A percentile compares a stretch with the other conserved stretches of the same genome.
Evolutionary conservation across 2,113 vertebrate species (phyloP).

Genomic region (Nyctereutes procyonoides): DNA sequence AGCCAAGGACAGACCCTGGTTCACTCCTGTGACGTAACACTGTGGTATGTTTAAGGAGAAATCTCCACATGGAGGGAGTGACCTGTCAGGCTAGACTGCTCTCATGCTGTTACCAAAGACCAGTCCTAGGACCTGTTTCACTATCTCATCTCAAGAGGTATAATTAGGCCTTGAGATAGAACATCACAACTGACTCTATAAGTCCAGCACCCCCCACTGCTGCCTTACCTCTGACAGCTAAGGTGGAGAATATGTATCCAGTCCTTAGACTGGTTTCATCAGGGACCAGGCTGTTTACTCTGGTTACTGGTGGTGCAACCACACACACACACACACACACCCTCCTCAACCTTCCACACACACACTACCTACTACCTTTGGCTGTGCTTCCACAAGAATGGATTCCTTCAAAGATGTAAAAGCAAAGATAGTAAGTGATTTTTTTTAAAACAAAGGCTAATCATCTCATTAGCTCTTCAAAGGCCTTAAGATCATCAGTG

Average conservation of each 20-base stretch:
- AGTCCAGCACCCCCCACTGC: accelerated
- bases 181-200: not conserved
- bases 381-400: not conserved
- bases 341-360: not conserved
- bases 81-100: not conserved
- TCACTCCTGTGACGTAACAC: not conserved
- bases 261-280: not conserved
- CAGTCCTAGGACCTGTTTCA: not conserved
- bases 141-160: not conserved
- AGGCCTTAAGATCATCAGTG: not conserved
- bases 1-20: not conserved
- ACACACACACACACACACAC: not conserved
- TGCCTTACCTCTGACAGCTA: not conserved
- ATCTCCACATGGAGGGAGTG: not conserved
- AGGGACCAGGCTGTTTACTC: not conserved
- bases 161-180: not conserved
- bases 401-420: not conserved
- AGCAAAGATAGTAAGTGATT: not conserved
- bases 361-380: not conserved
- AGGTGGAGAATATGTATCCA: not conserved
- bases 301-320: not conserved
- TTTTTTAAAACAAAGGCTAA: not conserved
- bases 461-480: not conserved
- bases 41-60: not conserved
- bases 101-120: not conserved